A percentile compares a stretch with the other conserved stretches of the same genome.
Conservation (phyloP, 2,888 invertebrate genomes). For the Trilocha varians region DNA sequence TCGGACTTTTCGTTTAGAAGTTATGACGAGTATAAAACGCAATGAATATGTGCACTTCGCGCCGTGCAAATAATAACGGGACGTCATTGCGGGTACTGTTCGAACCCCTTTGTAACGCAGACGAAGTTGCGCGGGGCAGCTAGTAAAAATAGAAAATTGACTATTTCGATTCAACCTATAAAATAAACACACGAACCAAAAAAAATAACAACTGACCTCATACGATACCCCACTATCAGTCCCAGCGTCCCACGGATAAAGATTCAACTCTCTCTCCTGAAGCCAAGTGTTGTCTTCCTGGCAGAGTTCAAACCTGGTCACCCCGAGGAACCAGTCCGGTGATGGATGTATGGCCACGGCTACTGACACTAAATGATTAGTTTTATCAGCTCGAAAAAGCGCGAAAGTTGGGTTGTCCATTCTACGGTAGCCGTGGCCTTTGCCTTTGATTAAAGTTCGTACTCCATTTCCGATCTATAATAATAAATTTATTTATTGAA, state of each 20-base stretch:
- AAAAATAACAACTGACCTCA: constrained; percentile 72
- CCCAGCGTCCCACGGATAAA: constrained; percentile 97
- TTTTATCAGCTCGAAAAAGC: constrained; percentile 48
- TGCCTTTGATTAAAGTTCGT: constrained; percentile 57
- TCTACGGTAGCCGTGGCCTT: constrained; percentile 55
- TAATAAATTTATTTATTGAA: not conserved
- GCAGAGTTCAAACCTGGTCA: constrained; percentile 91
- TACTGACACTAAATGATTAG: constrained; percentile 46
- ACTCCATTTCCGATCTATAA: constrained; percentile 51
- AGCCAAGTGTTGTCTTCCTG: constrained; percentile 91
- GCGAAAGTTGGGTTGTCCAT: constrained; percentile 51
- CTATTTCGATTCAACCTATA: not conserved
- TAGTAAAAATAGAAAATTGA: not conserved
- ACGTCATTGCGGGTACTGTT: no score
- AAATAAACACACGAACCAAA: not conserved
- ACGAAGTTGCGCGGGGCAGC: no score
- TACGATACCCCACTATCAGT: constrained; percentile 95
- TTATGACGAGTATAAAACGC: no score
- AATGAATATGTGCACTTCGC: no score
- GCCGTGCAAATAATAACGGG: no score
- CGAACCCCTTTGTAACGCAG: no score
- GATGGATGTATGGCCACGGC: constrained; percentile 62
- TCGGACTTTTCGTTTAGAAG: no score
- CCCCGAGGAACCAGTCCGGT: constrained; percentile 98
- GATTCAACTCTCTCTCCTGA: constrained; percentile 83